These are phyloP conservation scores for Ailuropoda melanoleuca DNA, from an alignment of 2,113 vertebrate genomes.

Conservation along the genomic window DNA sequence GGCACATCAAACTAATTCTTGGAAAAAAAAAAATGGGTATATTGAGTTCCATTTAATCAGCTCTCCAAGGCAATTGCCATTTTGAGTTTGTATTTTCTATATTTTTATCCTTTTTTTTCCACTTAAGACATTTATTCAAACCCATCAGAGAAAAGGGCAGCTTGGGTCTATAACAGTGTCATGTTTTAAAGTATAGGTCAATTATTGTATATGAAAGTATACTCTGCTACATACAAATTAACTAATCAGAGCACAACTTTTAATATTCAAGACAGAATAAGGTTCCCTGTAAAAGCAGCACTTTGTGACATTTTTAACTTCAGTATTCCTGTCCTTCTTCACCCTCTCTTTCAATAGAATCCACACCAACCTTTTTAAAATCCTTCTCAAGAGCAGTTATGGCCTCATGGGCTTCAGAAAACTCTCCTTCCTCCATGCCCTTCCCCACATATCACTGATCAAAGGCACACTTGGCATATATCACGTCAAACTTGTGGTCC, in stretches of 20 bases:
- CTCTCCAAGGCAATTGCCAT: not conserved
- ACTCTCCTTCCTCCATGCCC: not conserved
- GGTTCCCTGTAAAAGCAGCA: not conserved
- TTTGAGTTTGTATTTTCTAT: not conserved
- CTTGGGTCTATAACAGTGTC: not conserved
- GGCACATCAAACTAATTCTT: not conserved
- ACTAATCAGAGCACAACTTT: not conserved
- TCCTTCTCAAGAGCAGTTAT: not conserved
- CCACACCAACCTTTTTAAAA: not conserved
- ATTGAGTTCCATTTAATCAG: not conserved
- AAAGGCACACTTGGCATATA: slow-evolving; percentile 59
- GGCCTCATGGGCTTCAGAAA: not conserved
- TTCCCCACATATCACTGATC: not conserved
- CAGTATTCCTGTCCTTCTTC: not conserved
- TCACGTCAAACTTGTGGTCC: slow-evolving; percentile 83
- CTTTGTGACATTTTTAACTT: not conserved
- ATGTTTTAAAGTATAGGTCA: not conserved
- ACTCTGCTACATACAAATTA: not conserved
- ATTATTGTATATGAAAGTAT: not conserved
- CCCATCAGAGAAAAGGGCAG: not conserved
- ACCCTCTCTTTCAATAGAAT: not conserved
- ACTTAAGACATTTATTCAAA: not conserved
- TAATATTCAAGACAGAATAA: not conserved
- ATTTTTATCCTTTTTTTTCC: not conserved
- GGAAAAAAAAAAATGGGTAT: not conserved